Evolutionary conservation across 2,113 vertebrate species (phyloP), one percentile per base, ranked within the genome.

Genomic region (Pelobates fuscus): DNA sequence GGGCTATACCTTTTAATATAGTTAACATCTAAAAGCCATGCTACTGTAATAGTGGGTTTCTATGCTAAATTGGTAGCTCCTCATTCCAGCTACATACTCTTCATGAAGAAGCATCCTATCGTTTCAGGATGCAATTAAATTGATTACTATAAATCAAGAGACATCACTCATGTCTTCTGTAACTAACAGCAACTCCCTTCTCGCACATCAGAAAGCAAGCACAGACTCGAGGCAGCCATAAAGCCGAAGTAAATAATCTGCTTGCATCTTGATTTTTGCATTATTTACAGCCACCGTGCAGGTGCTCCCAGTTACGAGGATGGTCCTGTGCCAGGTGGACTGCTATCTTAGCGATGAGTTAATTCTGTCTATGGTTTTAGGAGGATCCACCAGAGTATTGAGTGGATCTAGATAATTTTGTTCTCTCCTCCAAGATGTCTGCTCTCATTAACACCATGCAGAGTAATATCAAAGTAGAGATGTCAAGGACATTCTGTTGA

Each of bases 91-190:
- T 58, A 14, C 52, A 41, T 55, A 14, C 70, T 7, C 17, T 20
- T 23, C 23, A 27, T 54, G 60, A 2, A 26, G 43, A 65, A 75
- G 18, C 52, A 67, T 21, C 71, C 71, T 67, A 37, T 60, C 54
- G 7, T 67, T 63, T 75, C 72, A 67, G 52, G 54, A 75, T 67
- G 52, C 72, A 75, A 75, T 67, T 59, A 75, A 66, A 75, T 46
- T 46, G 24, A 67, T 75, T 30, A 75, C 54, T 46, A 54, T 67
- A 57, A 72, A 72, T 71, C 41, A 54, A 75, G 63, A 46, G 65
- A 24, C 54, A 67, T 67, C 63, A 43, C 52, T 67, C 52, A 59
- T 75, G 72, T 59, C 72, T 46, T 67, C 37, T 59, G 46, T 59
- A 75, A 59, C 32, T 67, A 59, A 32, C 63, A 30, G 72, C 6